Evolutionary conservation across 2,797 vertebrate genomes (phyloP), one percentile per base, ranked within the genome.

Genomic region (Trachops cirrhosus): DNA sequence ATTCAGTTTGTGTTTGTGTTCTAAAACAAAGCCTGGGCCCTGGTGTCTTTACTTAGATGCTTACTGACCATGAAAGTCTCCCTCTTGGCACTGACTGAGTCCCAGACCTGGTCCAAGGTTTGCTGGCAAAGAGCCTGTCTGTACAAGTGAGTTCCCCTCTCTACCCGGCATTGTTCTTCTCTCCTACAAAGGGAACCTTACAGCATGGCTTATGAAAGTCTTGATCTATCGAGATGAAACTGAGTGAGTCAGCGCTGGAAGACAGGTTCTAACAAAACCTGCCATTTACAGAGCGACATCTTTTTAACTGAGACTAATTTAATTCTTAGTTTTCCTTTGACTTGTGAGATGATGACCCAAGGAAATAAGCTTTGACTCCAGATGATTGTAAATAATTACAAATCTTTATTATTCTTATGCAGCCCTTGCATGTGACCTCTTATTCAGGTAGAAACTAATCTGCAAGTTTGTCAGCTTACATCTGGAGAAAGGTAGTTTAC

Each of bases 381-480:
- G 37, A 37, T 75, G 48, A 78, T 95, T 93, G 37, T 34, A 91
- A 86, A 14, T 64, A 86, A 64, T 12, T 54, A 12, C 18, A 94
- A 64, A 70, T 70, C 41, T 85, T 78, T 78, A 50, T 68, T 89
- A 89, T 50, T 91, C 15, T 91, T 73, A 71, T 80, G 54, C 73
- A 68, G 10, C 26, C 44, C 39, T 94, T 52, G 41, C 41, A 54
- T 19, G 19, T 54, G 41, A 19, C 46, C 39, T 82, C 39, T 26
- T 29, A 52, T 12, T 73, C 12, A 64, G 14, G 21, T 64, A 85
- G 21, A 73, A 15, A 78, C 10, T 34, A 62, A 85, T 73, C 32
- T 41, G 32, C 48, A 54, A 48, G 16, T 19, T 21, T 80, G 77
- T 68, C 6, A 50, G 70, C 8, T 54, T 52, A n/a, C 59, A 67